Conservation (phyloP, 2,797 vertebrate genomes). For the Miichthys miiuy region DNA sequence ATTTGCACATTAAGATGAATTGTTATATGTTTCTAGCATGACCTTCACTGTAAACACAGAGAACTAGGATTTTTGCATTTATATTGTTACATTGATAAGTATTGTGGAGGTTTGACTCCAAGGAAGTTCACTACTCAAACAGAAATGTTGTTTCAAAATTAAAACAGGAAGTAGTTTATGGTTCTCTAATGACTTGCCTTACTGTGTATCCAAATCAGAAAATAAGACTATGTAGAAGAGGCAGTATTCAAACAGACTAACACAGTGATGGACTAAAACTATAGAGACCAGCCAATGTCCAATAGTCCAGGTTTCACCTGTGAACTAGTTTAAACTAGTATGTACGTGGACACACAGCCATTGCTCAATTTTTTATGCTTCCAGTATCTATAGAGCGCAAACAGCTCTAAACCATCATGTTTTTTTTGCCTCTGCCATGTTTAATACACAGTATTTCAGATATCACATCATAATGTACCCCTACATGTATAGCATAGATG, state of each 20-base stretch:
- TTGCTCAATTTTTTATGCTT: background rate
- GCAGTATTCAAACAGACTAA: background rate
- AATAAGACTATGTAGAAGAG: background rate
- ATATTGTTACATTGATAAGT: background rate
- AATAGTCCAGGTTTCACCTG: background rate
- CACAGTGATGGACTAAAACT: background rate
- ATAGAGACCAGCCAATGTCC: background rate
- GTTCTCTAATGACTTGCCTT: background rate
- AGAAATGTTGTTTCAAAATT: background rate
- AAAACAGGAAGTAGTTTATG: background rate
- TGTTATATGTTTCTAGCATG: background rate
- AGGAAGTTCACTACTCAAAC: background rate
- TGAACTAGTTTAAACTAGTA: background rate
- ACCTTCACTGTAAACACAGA: background rate
- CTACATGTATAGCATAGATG: background rate
- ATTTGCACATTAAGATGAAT: background rate
- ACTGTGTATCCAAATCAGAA: background rate
- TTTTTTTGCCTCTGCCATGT: background rate
- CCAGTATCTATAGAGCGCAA: background rate
- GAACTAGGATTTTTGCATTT: background rate
- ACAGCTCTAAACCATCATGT: background rate
- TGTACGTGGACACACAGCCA: background rate
- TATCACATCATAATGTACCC: background rate
- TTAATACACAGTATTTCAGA: background rate
- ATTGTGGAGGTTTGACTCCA: background rate